Base-by-base conservation (phyloP, 2,113 vertebrate species). In the Sinocyclocheilus maitianheensis region DNA sequence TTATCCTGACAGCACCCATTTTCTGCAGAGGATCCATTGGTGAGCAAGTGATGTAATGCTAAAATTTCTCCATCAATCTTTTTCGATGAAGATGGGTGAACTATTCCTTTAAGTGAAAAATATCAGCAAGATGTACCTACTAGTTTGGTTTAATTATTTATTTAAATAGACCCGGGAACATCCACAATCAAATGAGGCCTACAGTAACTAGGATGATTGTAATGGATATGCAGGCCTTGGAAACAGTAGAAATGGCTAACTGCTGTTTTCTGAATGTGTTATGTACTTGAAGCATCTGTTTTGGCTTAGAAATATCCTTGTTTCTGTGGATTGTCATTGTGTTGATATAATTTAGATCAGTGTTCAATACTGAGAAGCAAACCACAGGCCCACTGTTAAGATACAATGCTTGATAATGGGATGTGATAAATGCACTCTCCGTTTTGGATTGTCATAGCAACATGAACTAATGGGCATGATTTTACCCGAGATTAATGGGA, bases 381-480 rank as follows among this genome's bases (percentile, higher is more conserved):
- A 48, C 48, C 53, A 60, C 34, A 78, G 62, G 48, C 24, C 62
- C 26, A 22, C 53, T 71, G 78, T 34, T 75, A 63, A 83, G 53
- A 80, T 84, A 84, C 77, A 51, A 10, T 10, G 22, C 46, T 13
- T 37, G 71, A 37, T 86, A 80, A 77, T 77, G 46, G 43, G 37
- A 30, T 37, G 14, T 65, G 34, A 81, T 84, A 58, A 77, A 82
- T 89, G 26, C 65, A 53, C 24, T 67, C 20, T n/a, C 18, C 9
- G 24, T 74, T 67, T 81, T 63, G 3, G 62, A 88, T 85, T 65
- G 69, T 76, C 87, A 63, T 84, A 43, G 86, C 83, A 81, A 81
- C 51, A 87, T 81, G 58, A 84, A 48, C 71, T 76, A 81, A 86
- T 82, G 63, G 62, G 71, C 48, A 55, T 88, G 30, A 86, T 77